These are phyloP conservation scores for Rhincodon typus DNA, from an alignment of 2,797 vertebrate genomes.

Conservation along the genomic window DNA sequence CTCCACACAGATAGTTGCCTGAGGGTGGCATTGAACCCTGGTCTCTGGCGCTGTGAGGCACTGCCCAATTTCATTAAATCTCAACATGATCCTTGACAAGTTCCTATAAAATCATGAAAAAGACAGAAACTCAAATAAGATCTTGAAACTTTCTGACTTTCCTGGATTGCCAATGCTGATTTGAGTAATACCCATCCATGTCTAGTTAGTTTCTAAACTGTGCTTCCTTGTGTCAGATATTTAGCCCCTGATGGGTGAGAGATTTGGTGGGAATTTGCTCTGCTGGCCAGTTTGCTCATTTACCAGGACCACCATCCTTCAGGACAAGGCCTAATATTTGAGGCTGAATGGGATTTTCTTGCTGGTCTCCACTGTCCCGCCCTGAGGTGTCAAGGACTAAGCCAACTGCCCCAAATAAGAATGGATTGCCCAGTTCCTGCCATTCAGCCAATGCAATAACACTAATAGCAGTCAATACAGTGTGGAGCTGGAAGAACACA, in stretches of 20 bases:
- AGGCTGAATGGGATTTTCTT: too few species aligned
- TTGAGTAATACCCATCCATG: not conserved
- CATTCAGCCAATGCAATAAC: not conserved
- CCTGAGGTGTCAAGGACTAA: too few species aligned
- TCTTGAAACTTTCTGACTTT: not conserved
- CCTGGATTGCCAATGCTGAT: not conserved
- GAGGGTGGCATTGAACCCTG: too few species aligned
- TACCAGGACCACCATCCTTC: too few species aligned
- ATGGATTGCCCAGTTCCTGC: not conserved
- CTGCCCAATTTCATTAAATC: not conserved
- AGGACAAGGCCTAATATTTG: too few species aligned
- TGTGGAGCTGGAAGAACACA: too few species aligned
- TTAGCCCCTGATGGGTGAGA: too few species aligned
- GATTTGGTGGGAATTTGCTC: too few species aligned
- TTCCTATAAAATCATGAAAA: not conserved
- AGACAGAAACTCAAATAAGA: not conserved
- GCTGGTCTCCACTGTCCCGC: too few species aligned
- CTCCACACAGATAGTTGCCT: too few species aligned
- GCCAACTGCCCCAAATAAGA: not conserved
- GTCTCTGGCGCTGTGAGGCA: too few species aligned
- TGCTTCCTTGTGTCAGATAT: not conserved
- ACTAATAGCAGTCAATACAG: not conserved
- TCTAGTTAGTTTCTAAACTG: not conserved
- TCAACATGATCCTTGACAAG: not conserved
- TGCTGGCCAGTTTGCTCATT: too few species aligned